phyloP scores from a whole-genome alignment of 35 echinoderm and acorn worm genomes.

The Patiria miniata region DNA sequence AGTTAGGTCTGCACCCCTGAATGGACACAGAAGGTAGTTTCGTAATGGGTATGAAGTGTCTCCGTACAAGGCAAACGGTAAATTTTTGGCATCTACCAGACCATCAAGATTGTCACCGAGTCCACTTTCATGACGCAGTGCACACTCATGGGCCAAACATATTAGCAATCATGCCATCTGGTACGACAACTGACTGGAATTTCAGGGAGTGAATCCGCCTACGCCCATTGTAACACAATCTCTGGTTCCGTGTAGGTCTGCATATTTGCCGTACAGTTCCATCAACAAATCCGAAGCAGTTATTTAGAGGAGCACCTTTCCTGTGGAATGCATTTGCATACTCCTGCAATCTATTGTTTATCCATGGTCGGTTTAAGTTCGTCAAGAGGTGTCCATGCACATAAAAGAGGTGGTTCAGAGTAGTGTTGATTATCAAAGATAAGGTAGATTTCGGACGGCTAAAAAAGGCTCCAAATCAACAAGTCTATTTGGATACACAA shows the following conservation, averaged over 20 bases:
- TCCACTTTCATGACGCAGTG: conserved; percentile 36
- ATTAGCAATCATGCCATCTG: conserved; percentile 55
- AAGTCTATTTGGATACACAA: conserved; percentile 56
- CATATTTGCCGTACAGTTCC: conserved; percentile 41
- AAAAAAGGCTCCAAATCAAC: conserved; percentile 54
- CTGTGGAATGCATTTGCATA: conserved; percentile 26
- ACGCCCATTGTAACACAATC: conserved; percentile 47
- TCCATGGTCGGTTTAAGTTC: conserved; percentile 15
- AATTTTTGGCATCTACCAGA: conserved; percentile 11
- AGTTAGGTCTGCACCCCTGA: conserved; percentile 28
- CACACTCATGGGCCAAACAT: conserved; percentile 65
- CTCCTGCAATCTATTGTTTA: not conserved
- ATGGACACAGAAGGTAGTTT: conserved; percentile 6
- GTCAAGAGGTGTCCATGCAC: conserved; percentile 8
- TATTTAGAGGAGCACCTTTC: conserved; percentile 38
- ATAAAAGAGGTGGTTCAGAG: conserved; percentile 24
- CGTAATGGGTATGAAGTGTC: conserved; percentile 65
- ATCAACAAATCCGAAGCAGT: conserved; percentile 45
- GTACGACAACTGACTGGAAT: conserved; percentile 47
- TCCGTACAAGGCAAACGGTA: conserved; percentile 53
- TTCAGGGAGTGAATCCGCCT: conserved; percentile 45
- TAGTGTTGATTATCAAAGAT: conserved; percentile 30
- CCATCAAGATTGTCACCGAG: not conserved
- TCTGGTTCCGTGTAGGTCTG: conserved; percentile 10
- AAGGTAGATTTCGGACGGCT: conserved; percentile 2